Evolutionary conservation across 1,140 invertebrate genomes (phyloP).

Genomic region (Sitophilus oryzae): DNA sequence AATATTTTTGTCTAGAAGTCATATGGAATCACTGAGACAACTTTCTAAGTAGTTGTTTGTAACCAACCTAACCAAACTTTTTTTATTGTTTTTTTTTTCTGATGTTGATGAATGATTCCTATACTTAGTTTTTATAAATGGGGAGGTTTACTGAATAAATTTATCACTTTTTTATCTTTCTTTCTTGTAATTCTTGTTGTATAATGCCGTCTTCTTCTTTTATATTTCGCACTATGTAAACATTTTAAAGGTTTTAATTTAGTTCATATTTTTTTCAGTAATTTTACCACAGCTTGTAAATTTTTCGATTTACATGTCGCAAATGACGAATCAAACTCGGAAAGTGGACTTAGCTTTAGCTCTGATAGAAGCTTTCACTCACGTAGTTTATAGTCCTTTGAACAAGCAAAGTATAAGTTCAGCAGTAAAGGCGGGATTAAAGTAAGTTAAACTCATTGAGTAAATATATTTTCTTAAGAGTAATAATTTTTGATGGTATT

Average conservation of each 20-base stretch:
- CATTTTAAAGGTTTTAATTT: not conserved
- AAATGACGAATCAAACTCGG: slow-evolving; percentile 49
- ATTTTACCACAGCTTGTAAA: slow-evolving; percentile 57
- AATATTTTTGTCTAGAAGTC: no score
- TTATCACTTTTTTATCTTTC: no score
- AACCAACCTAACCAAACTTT: no score
- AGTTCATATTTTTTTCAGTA: slow-evolving; percentile 48
- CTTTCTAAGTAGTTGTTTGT: no score
- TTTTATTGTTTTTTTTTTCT: no score
- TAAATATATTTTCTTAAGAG: not conserved
- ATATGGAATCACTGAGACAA: no score
- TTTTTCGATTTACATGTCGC: slow-evolving; percentile 53
- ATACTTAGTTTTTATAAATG: no score
- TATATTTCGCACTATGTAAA: not conserved
- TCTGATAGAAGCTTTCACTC: slow-evolving; percentile 61
- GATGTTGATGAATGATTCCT: no score
- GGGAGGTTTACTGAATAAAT: no score
- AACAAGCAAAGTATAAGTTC: slow-evolving; percentile 48
- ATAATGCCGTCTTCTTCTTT: no score
- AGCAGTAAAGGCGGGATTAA: slow-evolving; percentile 48
- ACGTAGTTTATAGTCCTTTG: slow-evolving; percentile 57
- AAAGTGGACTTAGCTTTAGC: slow-evolving; percentile 55
- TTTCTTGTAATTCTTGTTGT: no score
- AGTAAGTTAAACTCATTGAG: slow-evolving; percentile 32
- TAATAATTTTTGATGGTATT: no score